phyloP scores from a whole-genome alignment of 2,888 invertebrate genomes.

The Hartigia nigra region DNA sequence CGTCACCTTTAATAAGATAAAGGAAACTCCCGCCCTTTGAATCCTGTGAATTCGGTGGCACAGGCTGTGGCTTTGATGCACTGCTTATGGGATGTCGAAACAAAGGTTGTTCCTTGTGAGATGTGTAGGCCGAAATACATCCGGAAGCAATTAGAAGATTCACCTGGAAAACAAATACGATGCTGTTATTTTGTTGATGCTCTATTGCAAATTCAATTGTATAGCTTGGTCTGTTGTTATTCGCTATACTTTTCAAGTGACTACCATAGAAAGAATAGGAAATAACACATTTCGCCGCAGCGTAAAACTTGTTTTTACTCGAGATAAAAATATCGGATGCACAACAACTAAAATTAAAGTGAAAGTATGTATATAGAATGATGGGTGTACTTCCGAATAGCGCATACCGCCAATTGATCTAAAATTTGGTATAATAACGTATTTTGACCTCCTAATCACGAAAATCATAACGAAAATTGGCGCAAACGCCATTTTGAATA shows the following conservation, averaged over 20 bases:
- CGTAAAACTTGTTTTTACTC: neutral
- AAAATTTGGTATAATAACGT: too few species aligned
- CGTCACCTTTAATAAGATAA: constrained; percentile 79
- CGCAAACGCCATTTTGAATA: too few species aligned
- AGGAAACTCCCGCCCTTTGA: constrained; percentile 72
- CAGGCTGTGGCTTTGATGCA: constrained; percentile 55
- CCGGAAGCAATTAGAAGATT: constrained; percentile 80
- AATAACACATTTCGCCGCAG: too few species aligned
- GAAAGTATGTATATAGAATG: neutral
- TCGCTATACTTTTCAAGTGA: too few species aligned
- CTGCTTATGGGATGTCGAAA: constrained; percentile 57
- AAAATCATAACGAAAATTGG: too few species aligned
- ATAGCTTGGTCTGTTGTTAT: too few species aligned
- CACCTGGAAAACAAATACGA: constrained; percentile 61
- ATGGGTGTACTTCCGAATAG: too few species aligned
- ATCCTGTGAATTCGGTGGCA: constrained; percentile 69
- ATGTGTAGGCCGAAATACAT: constrained; percentile 53
- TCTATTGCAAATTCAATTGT: too few species aligned
- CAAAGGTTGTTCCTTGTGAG: constrained; percentile 52
- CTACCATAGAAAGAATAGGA: too few species aligned
- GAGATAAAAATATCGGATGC: neutral
- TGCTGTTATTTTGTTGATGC: neutral
- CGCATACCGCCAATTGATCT: too few species aligned
- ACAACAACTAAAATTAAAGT: neutral
- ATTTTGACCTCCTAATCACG: too few species aligned